Base-by-base conservation (phyloP, 2,113 vertebrate species). In the Panthera uncia region DNA sequence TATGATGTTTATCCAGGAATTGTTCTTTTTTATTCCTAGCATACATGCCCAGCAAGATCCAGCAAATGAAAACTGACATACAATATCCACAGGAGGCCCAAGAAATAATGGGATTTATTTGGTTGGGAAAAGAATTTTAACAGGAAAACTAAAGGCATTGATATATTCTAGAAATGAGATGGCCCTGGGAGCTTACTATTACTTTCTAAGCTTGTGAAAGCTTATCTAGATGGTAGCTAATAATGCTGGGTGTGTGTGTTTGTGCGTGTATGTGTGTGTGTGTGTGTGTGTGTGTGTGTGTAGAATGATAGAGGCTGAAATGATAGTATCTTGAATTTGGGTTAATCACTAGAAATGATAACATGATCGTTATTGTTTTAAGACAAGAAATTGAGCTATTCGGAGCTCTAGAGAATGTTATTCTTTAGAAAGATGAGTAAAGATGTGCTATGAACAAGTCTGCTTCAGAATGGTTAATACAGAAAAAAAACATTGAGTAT, bases 51-150 rank as follows among this genome's bases (percentile, higher is more conserved):
- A 87, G 38, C 2, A 91, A 96, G 11, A 88, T 38, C 1, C 12
- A 85, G 9, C 15, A 80, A 50, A 79, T 86, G 13, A 94, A 94
- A 90, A 66, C 19, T 33, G 45, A 83, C 3, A 61, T 50, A 3
- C 2, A 69, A 45, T 48, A 29, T 14, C 6, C 10, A 73, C 33
- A 96, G 33, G 1, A 68, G 18, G 23, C 6, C 33, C 21, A 63
- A 82, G 25, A 38, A 85, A 71, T 38, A 38, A 82, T 63, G 14
- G 38, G 14, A 76, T 76, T 55, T 92, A 80, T 85, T 68, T 89
- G 13, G 29, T n/a, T 79, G n/a, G 31, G 45, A 63, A 79, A 78
- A 45, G 8, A n/a, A 76, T 93, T 96, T 90, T 84, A 91, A 93
- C 6, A 68, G 19, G 13, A 91, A 91, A 95, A 55, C 14, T 80